phyloP scores from a whole-genome alignment of 2,888 invertebrate genomes.

The Microchrysa polita region DNA sequence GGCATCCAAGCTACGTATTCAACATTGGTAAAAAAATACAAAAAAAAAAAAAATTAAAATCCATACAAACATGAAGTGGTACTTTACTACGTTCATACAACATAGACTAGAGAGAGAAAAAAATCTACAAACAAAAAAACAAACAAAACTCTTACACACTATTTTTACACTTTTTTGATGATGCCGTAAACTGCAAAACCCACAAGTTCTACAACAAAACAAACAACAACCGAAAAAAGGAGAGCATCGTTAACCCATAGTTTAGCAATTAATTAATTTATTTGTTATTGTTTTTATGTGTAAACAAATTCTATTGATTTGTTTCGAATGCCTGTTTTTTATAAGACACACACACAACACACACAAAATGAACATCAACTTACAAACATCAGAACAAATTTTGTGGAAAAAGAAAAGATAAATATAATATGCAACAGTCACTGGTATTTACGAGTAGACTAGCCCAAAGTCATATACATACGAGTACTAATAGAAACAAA shows the following conservation, averaged over 20 bases:
- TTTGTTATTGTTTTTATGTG: neutral
- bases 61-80: neutral
- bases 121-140: conserved; percentile 14
- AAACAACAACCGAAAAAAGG: neutral
- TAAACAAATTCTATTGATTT: too few species aligned
- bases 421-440: too few species aligned
- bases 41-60: neutral
- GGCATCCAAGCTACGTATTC: conserved; percentile 50
- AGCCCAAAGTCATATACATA: too few species aligned
- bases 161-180: neutral
- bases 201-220: neutral
- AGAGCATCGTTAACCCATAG: neutral
- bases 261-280: conserved; percentile 21
- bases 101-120: neutral
- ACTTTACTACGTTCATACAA: neutral
- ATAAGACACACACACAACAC: too few species aligned
- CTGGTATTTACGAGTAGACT: too few species aligned
- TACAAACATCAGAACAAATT: too few species aligned
- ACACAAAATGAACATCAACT: too few species aligned
- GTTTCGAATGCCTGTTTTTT: too few species aligned
- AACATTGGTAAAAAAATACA: conserved; percentile 4
- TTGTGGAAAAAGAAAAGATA: too few species aligned
- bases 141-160: conserved; percentile 20
- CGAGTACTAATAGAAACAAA: too few species aligned
- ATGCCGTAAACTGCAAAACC: neutral